Conservation (phyloP, 2,797 vertebrate genomes). For the Hirundo rustica region DNA sequence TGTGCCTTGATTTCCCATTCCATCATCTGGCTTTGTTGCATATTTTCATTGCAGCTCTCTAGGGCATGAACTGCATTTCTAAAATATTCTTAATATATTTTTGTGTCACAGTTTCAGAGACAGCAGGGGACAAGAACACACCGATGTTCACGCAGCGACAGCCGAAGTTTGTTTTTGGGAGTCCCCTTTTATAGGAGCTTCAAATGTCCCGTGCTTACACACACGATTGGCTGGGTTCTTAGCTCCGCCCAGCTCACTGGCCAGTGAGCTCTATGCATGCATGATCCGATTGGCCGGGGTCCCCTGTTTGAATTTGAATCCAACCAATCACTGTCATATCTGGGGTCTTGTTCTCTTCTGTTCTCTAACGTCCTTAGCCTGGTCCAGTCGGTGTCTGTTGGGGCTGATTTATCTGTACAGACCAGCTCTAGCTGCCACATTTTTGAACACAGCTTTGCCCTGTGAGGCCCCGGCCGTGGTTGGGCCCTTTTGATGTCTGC, state of each 20-base stretch:
- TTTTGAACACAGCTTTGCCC: background rate
- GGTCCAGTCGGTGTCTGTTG: fast-evolving
- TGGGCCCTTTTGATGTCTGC: background rate
- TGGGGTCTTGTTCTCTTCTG: fast-evolving
- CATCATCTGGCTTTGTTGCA: background rate
- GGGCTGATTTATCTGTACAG: background rate
- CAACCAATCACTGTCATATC: background rate
- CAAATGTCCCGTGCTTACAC: background rate
- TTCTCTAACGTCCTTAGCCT: fast-evolving
- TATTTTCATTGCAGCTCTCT: background rate
- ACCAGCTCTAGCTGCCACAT: background rate
- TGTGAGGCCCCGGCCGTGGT: fast-evolving
- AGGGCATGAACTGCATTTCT: background rate
- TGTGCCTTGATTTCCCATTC: background rate
- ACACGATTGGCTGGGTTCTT: background rate
- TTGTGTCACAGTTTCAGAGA: background rate
- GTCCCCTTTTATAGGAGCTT: background rate
- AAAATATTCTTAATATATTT: background rate
- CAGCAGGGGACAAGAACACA: background rate
- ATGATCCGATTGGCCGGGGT: background rate
- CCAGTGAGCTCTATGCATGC: background rate
- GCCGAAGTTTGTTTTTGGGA: too few species aligned
- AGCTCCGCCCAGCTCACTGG: background rate
- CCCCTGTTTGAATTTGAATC: background rate
- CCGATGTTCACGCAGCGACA: too few species aligned